These are phyloP conservation scores for Margarornis squamiger DNA, from an alignment of 2,797 vertebrate species.

Conservation along the genomic window DNA sequence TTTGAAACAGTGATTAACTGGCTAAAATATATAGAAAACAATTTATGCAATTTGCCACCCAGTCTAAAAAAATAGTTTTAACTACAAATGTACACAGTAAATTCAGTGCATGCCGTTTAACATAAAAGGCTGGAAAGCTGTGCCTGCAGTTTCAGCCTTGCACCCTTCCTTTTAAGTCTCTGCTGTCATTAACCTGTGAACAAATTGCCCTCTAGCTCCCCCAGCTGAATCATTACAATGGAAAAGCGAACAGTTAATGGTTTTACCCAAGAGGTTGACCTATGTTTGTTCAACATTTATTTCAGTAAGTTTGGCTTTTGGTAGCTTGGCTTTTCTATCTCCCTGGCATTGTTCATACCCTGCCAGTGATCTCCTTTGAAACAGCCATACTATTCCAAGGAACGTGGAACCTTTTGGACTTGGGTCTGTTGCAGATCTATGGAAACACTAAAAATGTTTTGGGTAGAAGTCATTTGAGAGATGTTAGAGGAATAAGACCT, in stretches of 20 bases:
- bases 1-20: background rate
- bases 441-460: background rate
- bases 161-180: background rate
- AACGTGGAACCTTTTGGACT: background rate
- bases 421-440: background rate
- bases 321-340: background rate
- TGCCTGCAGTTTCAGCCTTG: background rate
- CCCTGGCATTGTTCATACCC: background rate
- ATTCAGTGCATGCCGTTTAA: background rate
- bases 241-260: background rate
- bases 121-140: background rate
- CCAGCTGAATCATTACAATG: conserved; percentile 50
- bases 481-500: background rate
- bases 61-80: background rate
- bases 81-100: background rate
- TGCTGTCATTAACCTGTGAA: conserved; percentile 20
- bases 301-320: background rate
- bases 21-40: background rate
- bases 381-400: background rate
- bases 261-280: background rate
- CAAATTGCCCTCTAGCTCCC: conserved; percentile 68
- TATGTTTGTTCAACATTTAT: background rate
- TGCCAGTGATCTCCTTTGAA: background rate
- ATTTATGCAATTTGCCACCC: background rate
- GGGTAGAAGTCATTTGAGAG: background rate